These are phyloP conservation scores for Drosophila putrida DNA, from an alignment of 2,888 invertebrate species.

Conservation along the genomic window DNA sequence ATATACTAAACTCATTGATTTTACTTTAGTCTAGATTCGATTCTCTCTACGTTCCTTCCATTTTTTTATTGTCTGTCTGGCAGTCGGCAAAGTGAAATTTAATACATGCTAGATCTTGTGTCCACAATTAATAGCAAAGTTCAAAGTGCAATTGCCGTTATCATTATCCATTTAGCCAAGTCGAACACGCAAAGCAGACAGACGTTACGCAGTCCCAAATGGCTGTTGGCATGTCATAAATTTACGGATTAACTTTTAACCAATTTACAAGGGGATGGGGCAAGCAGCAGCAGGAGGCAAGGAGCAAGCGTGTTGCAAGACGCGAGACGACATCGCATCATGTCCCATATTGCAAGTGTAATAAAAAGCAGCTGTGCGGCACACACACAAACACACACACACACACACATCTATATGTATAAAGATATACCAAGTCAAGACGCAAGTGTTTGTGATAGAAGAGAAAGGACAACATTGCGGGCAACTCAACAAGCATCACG, in stretches of 20 bases:
- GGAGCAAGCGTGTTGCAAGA: conserved; percentile 6
- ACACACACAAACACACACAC: conserved; percentile 18
- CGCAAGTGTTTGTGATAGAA: conserved; percentile 70
- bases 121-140: conserved; percentile 67
- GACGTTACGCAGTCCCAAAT: conserved; percentile 63
- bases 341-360: conserved; percentile 78
- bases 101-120: conserved; percentile 32
- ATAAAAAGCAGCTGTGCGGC: conserved; percentile 72
- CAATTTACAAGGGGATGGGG: conserved; percentile 72
- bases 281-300: conserved; percentile 36
- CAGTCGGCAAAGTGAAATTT: conserved; percentile 17
- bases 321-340: conserved; percentile 56
- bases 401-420: conserved; percentile 7
- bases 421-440: conserved; percentile 54
- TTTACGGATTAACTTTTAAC: conserved; percentile 80
- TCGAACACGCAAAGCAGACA: conserved; percentile 56
- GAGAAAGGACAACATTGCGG: conserved; percentile 56
- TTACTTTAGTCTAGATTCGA: no score
- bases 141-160: conserved; percentile 76
- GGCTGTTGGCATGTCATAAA: conserved; percentile 79
- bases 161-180: conserved; percentile 70
- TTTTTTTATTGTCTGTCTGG: background rate
- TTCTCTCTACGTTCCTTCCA: no score
- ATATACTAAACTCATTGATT: background rate
- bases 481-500: conserved; percentile 73